These are phyloP conservation scores for Drosophila hamatofila DNA, from an alignment of 2,888 invertebrate species.

Conservation along the genomic window DNA sequence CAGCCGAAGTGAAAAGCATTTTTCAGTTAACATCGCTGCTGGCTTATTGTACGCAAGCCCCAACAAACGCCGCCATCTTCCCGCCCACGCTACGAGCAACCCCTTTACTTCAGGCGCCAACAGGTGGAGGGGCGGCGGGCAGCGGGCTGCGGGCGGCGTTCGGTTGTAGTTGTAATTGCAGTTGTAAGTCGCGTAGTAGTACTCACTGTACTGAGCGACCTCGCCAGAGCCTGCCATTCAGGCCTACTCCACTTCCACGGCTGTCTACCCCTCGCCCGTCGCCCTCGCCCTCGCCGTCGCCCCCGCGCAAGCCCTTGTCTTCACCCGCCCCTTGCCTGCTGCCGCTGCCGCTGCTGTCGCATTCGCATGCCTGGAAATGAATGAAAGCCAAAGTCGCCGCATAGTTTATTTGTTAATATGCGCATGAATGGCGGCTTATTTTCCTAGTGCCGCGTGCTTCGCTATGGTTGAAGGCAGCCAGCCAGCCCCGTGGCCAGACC, in stretches of 20 bases:
- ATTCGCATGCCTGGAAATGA: conserved; percentile 57
- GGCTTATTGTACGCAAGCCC: conserved; percentile 57
- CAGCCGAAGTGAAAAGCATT: conserved; percentile 67
- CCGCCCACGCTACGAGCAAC: background rate
- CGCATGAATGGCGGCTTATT: conserved; percentile 42
- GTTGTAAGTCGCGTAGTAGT: conserved; percentile 71
- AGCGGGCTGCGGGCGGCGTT: conserved; percentile 5
- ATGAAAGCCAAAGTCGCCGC: conserved; percentile 53
- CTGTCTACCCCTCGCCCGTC: no score
- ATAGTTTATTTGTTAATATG: conserved; percentile 43
- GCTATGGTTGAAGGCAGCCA: background rate
- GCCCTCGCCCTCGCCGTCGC: no score
- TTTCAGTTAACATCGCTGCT: conserved; percentile 74
- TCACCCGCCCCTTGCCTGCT: no score
- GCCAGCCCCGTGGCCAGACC: background rate
- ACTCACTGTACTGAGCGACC: conserved; percentile 43
- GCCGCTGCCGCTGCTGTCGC: conserved; percentile 15
- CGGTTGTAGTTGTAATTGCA: conserved; percentile 66
- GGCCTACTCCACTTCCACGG: conserved; percentile 4
- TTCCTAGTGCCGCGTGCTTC: conserved; percentile 12
- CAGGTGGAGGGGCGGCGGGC: conserved; percentile 44
- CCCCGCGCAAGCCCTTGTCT: no score
- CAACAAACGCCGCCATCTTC: background rate
- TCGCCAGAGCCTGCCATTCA: conserved; percentile 26
- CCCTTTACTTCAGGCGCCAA: conserved; percentile 26